These are phyloP conservation scores for Manis javanica DNA, from an alignment of 2,797 vertebrate species.

Conservation along the genomic window DNA sequence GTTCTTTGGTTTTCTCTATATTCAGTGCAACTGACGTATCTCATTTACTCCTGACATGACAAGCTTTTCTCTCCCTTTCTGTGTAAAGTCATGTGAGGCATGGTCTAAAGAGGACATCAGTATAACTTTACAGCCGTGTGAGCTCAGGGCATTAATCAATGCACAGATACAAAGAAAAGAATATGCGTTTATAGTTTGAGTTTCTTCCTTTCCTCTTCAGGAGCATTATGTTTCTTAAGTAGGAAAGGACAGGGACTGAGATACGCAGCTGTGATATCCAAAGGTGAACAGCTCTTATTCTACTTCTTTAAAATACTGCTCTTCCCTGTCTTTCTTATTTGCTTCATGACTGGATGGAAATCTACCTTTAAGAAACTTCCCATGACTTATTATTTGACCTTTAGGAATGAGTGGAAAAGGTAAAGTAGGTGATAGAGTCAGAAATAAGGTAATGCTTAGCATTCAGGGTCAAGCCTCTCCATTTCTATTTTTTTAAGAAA, in stretches of 20 bases:
- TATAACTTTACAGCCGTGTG: constrained; percentile 49
- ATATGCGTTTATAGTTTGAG: neutral
- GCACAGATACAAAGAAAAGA: constrained; percentile 43
- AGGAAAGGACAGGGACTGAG: constrained; percentile 23
- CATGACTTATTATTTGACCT: neutral
- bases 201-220: constrained; percentile 61
- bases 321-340: neutral
- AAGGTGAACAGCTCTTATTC: neutral
- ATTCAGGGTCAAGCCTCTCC: neutral
- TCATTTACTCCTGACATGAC: constrained; percentile 40
- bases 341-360: neutral
- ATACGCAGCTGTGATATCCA: constrained; percentile 14
- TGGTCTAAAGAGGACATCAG: constrained; percentile 59
- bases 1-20: neutral
- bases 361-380: neutral
- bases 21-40: constrained; percentile 62
- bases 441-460: neutral
- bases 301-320: neutral
- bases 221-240: constrained; percentile 53
- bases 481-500: neutral
- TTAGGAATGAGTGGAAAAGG: neutral
- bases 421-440: neutral
- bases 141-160: constrained; percentile 31
- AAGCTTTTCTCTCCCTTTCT: constrained; percentile 40
- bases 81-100: constrained; percentile 51